Percentiles rank a stretch among this genome's conserved stretches.
phyloP scores from a whole-genome alignment of 2,888 invertebrate genomes.

The Xanthostigma xanthostigma region DNA sequence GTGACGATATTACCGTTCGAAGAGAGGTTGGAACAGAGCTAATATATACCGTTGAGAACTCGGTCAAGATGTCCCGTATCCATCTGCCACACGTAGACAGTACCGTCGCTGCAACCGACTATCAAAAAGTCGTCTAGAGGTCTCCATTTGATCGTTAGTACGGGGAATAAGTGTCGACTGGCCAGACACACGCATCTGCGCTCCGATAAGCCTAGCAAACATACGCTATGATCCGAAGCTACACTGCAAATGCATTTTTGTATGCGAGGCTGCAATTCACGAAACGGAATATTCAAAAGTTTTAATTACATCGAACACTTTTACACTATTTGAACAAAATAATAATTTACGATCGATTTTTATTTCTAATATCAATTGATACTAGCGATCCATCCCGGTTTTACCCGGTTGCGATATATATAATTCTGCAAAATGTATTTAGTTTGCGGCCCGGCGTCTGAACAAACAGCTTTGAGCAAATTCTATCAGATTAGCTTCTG shows the following conservation, averaged over 20 bases:
- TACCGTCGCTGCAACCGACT: constrained; percentile 92
- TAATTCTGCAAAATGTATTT: too few relatives aligned
- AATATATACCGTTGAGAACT: constrained; percentile 65
- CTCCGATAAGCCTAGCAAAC: constrained; percentile 80
- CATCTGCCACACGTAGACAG: constrained; percentile 99
- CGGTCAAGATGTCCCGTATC: constrained; percentile 96
- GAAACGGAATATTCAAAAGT: constrained; percentile 9
- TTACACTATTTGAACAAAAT: too few relatives aligned
- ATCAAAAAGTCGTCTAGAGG: constrained; percentile 97
- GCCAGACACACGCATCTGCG: constrained; percentile 91
- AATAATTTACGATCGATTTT: too few relatives aligned
- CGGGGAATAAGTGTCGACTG: constrained; percentile 83
- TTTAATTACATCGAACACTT: not conserved
- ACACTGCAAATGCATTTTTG: constrained; percentile 93
- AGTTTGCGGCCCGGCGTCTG: too few relatives aligned
- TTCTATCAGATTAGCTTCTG: too few relatives aligned
- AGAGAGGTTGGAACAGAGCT: too few relatives aligned
- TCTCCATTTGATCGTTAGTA: constrained; percentile 89
- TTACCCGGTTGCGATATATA: too few relatives aligned
- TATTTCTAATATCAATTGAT: too few relatives aligned
- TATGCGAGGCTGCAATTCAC: constrained; percentile 58
- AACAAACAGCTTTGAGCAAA: too few relatives aligned
- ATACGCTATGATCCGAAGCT: constrained; percentile 94
- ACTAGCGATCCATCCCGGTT: too few relatives aligned
- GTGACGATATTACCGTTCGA: too few relatives aligned